Conservation (phyloP, 2,113 vertebrate genomes). For the Pithys albifrons region DNA sequence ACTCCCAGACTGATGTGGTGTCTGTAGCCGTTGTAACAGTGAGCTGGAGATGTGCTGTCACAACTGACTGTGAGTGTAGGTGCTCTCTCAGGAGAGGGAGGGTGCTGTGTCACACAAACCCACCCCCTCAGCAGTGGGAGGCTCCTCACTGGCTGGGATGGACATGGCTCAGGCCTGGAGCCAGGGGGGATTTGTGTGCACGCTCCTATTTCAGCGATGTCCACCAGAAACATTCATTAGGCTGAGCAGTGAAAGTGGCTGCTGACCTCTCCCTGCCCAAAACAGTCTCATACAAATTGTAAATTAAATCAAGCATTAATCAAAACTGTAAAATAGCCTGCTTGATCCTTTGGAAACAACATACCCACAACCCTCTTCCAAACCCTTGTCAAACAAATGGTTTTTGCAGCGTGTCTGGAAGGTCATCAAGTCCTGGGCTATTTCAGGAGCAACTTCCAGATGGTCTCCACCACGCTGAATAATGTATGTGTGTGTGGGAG, state of each 20-base stretch:
- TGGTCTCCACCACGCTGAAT: conserved; percentile 50
- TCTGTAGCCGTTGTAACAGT: background rate
- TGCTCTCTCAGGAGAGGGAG: background rate
- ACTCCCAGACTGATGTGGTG: background rate
- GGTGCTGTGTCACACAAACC: background rate
- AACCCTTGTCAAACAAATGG: conserved; percentile 46
- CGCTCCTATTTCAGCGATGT: background rate
- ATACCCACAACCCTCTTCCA: background rate
- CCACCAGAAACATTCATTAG: background rate
- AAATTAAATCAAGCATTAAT: conserved; percentile 50
- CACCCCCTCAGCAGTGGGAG: background rate
- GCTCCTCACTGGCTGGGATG: background rate
- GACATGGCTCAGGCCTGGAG: background rate
- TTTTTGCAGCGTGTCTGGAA: conserved; percentile 29
- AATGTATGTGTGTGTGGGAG: conserved; percentile 24
- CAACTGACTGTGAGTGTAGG: rapidly evolving
- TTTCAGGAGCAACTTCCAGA: conserved; percentile 65
- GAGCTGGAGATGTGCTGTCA: rapidly evolving
- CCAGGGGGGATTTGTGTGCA: background rate
- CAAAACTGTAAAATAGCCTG: conserved; percentile 38
- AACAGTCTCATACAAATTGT: background rate
- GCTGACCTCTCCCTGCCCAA: conserved; percentile 10
- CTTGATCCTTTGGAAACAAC: conserved; percentile 3
- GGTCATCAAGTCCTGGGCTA: conserved; percentile 63
- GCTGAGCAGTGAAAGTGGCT: background rate